Evolutionary conservation across 2,113 vertebrate genomes (phyloP).

Genomic region (Canis aureus): DNA sequence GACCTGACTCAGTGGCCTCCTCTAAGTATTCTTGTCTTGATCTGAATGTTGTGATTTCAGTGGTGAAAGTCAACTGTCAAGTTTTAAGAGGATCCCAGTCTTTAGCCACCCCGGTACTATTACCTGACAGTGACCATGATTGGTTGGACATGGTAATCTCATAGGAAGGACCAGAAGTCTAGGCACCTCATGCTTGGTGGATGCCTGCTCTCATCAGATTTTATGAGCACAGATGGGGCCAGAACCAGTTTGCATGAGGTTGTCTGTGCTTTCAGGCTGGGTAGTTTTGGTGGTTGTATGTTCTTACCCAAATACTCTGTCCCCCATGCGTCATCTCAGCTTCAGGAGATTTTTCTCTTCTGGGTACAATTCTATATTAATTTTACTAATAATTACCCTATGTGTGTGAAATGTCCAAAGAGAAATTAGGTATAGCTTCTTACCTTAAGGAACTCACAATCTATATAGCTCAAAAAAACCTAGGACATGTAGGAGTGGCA

Average conservation of each 20-base stretch:
- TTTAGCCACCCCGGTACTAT: background rate
- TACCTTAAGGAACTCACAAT: background rate
- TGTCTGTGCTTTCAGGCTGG: background rate
- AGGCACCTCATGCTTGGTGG: background rate
- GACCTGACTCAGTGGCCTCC: background rate
- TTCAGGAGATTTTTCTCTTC: constrained; percentile 5
- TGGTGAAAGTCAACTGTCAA: background rate
- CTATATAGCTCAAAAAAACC: background rate
- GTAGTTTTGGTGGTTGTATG: background rate
- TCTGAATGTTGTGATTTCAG: background rate
- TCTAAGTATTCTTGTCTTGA: background rate
- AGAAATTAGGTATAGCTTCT: background rate
- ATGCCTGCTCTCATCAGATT: background rate
- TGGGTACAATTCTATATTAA: background rate
- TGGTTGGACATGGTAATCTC: background rate
- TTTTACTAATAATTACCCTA: background rate
- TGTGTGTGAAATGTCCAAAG: background rate
- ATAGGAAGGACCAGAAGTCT: background rate
- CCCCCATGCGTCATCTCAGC: background rate
- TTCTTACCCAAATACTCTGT: background rate
- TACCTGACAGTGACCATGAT: background rate
- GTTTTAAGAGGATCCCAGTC: background rate
- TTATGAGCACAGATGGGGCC: background rate
- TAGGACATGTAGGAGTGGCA: background rate
- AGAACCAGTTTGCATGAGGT: background rate